These are phyloP conservation scores for Podotricha telesiphe DNA, from an alignment of 2,888 invertebrate species.

Conservation along the genomic window DNA sequence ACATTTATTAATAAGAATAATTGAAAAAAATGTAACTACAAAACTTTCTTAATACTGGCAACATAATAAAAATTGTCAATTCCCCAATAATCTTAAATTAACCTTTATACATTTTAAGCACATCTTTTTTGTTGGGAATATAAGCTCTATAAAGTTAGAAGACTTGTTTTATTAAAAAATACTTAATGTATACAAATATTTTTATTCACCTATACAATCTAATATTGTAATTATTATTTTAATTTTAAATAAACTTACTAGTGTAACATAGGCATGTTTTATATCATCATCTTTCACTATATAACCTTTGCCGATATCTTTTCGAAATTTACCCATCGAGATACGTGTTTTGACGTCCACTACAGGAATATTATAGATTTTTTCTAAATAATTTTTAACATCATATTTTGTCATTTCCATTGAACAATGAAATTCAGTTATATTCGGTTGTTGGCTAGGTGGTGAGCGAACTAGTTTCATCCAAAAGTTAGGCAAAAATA, in stretches of 20 bases:
- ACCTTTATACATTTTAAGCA: too few species aligned
- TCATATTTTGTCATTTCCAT: conserved; percentile 97
- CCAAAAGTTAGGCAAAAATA: conserved; percentile 98
- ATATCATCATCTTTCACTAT: conserved; percentile 92
- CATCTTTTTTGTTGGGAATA: too few species aligned
- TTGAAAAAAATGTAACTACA: too few species aligned
- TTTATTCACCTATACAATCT: too few species aligned
- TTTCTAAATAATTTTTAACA: conserved; percentile 95
- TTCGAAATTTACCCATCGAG: conserved; percentile 86
- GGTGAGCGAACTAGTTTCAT: conserved; percentile 93
- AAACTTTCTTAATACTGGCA: not conserved
- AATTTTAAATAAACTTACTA: conserved; percentile 84
- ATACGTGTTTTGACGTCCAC: conserved; percentile 90
- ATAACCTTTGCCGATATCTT: conserved; percentile 84
- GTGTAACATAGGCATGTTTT: conserved; percentile 90
- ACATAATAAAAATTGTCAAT: not conserved
- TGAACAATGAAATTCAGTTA: conserved; percentile 94
- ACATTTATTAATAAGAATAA: too few species aligned
- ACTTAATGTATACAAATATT: too few species aligned
- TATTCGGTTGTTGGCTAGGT: conserved; percentile 88
- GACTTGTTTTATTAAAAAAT: too few species aligned
- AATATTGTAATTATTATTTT: too few species aligned
- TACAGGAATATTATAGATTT: conserved; percentile 95
- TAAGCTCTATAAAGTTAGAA: too few species aligned
- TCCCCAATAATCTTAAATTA: too few species aligned